A percentile compares a stretch with the other conserved stretches of the same genome.
Evolutionary conservation across 2,888 invertebrate genomes (phyloP).

Genomic region (Tribolium freemani): DNA sequence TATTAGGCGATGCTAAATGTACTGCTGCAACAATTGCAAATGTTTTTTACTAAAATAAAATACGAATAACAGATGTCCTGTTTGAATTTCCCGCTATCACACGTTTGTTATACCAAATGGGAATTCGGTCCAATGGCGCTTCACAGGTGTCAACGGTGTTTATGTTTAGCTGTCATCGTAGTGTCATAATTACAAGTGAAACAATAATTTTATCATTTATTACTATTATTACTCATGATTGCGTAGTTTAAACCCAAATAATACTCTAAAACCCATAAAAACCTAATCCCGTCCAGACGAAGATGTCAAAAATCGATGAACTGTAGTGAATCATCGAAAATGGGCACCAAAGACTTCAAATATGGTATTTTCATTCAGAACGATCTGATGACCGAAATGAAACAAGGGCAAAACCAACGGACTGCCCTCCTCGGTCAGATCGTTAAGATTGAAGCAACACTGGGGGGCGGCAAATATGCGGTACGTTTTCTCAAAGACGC

Average conservation of each 20-base stretch:
- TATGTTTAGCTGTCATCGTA: slow-evolving; percentile 32
- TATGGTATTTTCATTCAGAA: slow-evolving; percentile 60
- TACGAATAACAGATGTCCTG: no score
- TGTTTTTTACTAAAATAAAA: no score
- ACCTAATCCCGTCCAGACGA: slow-evolving; percentile 15
- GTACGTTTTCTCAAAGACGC: slow-evolving; percentile 62
- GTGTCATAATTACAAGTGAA: slow-evolving; percentile 16
- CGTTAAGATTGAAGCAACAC: slow-evolving; percentile 61
- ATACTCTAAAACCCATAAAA: not conserved
- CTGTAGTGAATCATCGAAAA: not conserved
- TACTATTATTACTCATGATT: slow-evolving; percentile 19
- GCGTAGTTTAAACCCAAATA: slow-evolving; percentile 2
- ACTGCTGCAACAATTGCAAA: no score
- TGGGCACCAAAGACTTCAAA: slow-evolving; percentile 52
- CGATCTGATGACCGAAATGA: slow-evolving; percentile 54
- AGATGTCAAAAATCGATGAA: slow-evolving; percentile 12
- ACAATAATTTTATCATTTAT: slow-evolving; percentile 13
- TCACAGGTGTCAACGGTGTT: slow-evolving; percentile 34
- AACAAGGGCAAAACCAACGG: slow-evolving; percentile 52
- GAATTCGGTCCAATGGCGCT: slow-evolving; percentile 13
- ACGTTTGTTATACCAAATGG: not conserved
- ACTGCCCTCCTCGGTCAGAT: slow-evolving; percentile 65
- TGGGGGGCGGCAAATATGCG: slow-evolving; percentile 51
- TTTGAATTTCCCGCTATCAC: no score
- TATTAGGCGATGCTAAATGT: no score